Evolutionary conservation across 1,140 invertebrate species (phyloP).

Genomic region (Saccostrea cuccullata): DNA sequence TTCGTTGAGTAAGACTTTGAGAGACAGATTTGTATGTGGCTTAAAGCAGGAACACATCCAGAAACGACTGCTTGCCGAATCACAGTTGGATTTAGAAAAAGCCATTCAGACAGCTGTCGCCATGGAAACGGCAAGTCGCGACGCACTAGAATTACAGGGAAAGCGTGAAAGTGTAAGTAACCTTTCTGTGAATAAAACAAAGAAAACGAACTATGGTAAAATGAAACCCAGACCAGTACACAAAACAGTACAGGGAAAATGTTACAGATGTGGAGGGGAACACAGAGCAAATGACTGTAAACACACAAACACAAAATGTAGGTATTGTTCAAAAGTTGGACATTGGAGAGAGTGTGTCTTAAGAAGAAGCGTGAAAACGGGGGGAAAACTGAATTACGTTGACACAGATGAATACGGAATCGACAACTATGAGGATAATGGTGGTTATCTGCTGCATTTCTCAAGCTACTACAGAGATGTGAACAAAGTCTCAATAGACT

Average conservation of each 20-base stretch:
- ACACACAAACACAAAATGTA: not conserved
- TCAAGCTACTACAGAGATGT: not conserved
- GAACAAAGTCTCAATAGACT: not conserved
- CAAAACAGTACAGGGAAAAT: not conserved
- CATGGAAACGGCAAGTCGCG: slow-evolving; percentile 53
- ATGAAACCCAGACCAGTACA: not conserved
- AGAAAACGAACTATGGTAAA: too few relatives aligned
- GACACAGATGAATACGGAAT: too few relatives aligned
- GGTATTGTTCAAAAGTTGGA: not conserved
- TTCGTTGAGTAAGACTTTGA: slow-evolving; percentile 48
- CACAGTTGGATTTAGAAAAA: slow-evolving; percentile 49
- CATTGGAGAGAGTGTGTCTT: not conserved
- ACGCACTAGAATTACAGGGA: not conserved
- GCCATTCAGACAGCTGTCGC: slow-evolving; percentile 52
- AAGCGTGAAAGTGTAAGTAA: not conserved
- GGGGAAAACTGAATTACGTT: too few relatives aligned
- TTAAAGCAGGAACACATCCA: slow-evolving; percentile 55
- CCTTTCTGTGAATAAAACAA: not conserved
- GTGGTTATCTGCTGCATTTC: too few relatives aligned
- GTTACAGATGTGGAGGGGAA: not conserved
- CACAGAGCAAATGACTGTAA: not conserved
- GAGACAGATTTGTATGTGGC: slow-evolving; percentile 62
- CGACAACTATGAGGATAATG: too few relatives aligned
- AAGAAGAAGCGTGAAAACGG: not conserved
- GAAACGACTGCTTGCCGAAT: slow-evolving; percentile 45